Percentiles rank a stretch among this genome's conserved stretches.
Evolutionary conservation across 2,797 vertebrate genomes (phyloP).

Genomic region (Chrosomus eos): DNA sequence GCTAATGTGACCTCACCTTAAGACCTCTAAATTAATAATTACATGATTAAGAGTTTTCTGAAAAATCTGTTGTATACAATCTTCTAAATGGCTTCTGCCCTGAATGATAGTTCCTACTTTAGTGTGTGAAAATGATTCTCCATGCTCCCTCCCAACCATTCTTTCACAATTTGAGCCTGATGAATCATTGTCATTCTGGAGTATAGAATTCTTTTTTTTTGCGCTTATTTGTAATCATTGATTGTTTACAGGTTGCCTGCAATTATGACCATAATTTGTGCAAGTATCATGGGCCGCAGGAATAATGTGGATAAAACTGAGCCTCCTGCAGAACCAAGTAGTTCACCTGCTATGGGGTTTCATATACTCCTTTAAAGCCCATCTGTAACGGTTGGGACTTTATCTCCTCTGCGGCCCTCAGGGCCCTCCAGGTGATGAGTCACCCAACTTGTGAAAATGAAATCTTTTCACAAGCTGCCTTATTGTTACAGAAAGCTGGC

Average conservation of each 20-base stretch:
- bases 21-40: neutral
- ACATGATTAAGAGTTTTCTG: neutral
- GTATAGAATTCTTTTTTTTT: neutral
- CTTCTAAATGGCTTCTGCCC: neutral
- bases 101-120: neutral
- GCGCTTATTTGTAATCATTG: neutral
- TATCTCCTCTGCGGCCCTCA: slow-evolving; percentile 32
- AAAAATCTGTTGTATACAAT: neutral
- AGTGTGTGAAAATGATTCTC: no score
- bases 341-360: slow-evolving; percentile 62
- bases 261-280: neutral
- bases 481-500: slow-evolving; percentile 31
- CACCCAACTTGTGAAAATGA: slow-evolving; percentile 47
- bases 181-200: no score
- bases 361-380: slow-evolving; percentile 65
- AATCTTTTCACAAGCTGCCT: slow-evolving; percentile 30
- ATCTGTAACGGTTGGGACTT: slow-evolving; percentile 50
- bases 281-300: neutral
- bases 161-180: no score
- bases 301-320: slow-evolving; percentile 78
- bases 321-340: slow-evolving; percentile 67
- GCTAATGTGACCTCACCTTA: neutral
- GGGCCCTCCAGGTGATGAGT: slow-evolving; percentile 45
- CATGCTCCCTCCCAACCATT: no score
- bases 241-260: neutral